Conservation (phyloP, 2,797 vertebrate species). For the Cetoscarus ocellatus region DNA sequence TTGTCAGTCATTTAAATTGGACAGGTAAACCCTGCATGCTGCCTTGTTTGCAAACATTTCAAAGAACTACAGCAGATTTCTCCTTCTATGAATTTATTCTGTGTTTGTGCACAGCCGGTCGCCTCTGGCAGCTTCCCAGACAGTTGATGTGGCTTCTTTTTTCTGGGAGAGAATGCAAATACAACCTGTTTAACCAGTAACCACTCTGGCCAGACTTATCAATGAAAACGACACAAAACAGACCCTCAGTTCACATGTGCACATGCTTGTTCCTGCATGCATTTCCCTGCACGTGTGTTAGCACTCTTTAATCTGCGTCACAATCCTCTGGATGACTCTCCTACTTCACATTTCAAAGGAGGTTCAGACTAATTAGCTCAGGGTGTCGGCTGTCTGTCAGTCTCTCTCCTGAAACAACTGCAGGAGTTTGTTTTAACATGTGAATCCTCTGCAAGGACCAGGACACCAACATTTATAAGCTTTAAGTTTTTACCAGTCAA, state of each 20-base stretch:
- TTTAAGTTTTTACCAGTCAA: conserved; percentile 16
- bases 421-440: conserved; percentile 31
- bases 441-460: conserved; percentile 22
- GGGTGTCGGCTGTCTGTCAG: conserved; percentile 46
- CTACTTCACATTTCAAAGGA: conserved; percentile 65
- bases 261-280: conserved; percentile 1
- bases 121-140: conserved; percentile 56
- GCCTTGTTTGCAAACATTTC: conserved; percentile 13
- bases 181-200: conserved; percentile 71
- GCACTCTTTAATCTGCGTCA: conserved; percentile 45
- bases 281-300: conserved; percentile 18
- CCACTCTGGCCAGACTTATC: conserved; percentile 52
- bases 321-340: conserved; percentile 58
- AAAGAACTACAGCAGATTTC: conserved; percentile 1
- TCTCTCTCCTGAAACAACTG: conserved; percentile 53
- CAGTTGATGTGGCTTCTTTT: conserved; percentile 39
- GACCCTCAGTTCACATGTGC: conserved; percentile 9
- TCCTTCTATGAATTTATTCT: conserved; percentile 26
- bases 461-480: conserved; percentile 15
- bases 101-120: conserved; percentile 53
- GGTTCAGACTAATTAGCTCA: conserved; percentile 72
- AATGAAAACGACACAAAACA: conserved; percentile 56
- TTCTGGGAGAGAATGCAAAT: conserved; percentile 75
- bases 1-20: too few species aligned
- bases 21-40: conserved; percentile 1